These are phyloP conservation scores for Perizoma affinitatum DNA, from an alignment of 2,888 invertebrate species.

Conservation along the genomic window DNA sequence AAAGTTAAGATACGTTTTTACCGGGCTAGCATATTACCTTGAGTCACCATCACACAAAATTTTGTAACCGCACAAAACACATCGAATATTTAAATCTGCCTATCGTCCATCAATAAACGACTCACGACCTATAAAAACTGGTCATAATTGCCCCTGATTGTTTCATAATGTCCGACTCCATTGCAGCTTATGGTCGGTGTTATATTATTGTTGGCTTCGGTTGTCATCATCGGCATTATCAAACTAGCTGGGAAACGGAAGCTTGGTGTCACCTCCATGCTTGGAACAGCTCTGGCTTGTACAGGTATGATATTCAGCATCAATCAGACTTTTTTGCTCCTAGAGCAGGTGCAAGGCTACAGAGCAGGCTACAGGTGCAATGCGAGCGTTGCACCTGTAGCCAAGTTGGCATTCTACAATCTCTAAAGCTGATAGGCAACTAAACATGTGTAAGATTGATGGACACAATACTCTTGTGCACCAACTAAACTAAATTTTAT, in stretches of 20 bases:
- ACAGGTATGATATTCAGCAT: slow-evolving; percentile 37
- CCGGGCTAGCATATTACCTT: neutral
- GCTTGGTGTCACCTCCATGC: slow-evolving; percentile 69
- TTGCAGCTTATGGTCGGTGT: slow-evolving; percentile 75
- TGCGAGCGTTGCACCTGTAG: too few relatives aligned
- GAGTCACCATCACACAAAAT: neutral
- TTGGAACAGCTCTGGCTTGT: slow-evolving; percentile 67
- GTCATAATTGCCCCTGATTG: slow-evolving; percentile 21
- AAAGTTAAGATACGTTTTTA: too few relatives aligned
- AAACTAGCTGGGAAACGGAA: slow-evolving; percentile 77
- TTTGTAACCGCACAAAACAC: neutral
- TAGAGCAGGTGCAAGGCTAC: too few relatives aligned
- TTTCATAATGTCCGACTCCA: slow-evolving; percentile 6
- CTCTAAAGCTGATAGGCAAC: too few relatives aligned
- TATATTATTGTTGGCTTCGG: slow-evolving; percentile 69
- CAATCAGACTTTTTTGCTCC: neutral
- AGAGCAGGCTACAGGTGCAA: too few relatives aligned
- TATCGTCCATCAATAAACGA: slow-evolving; percentile 4
- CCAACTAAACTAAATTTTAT: too few relatives aligned
- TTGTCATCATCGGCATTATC: slow-evolving; percentile 68
- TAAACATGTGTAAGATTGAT: too few relatives aligned
- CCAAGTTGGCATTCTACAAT: too few relatives aligned
- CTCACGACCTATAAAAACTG: neutral
- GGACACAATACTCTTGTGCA: too few relatives aligned
- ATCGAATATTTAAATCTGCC: neutral